phyloP scores from a whole-genome alignment of 2,113 vertebrate genomes.

The Cavia aperea region DNA sequence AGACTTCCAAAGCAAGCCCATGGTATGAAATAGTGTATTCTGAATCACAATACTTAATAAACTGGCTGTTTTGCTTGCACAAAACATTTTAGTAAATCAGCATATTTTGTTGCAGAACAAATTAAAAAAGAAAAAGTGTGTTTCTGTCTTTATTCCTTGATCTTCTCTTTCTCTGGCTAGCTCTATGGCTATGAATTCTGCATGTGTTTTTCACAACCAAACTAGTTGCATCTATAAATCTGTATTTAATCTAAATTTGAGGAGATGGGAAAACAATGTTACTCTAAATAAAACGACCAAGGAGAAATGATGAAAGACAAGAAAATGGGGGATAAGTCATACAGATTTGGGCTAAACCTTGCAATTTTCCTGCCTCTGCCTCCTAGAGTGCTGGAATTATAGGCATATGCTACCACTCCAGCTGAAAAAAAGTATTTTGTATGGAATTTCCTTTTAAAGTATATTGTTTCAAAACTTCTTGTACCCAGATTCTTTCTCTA shows the following conservation, averaged over 20 bases:
- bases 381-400: not conserved
- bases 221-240: not conserved
- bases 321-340: not conserved
- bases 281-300: not conserved
- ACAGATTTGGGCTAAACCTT: not conserved
- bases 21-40: constrained; percentile 2
- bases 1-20: constrained; percentile 20
- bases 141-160: not conserved
- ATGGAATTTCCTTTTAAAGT: not conserved
- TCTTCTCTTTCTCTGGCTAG: not conserved
- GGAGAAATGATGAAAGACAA: too few species aligned
- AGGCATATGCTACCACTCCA: not conserved
- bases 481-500: not conserved
- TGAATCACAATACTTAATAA: constrained; percentile 4
- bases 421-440: not conserved
- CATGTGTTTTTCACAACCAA: not conserved
- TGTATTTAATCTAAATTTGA: not conserved
- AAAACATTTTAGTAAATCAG: not conserved
- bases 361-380: not conserved
- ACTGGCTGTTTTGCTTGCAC: not conserved
- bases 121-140: not conserved
- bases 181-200: not conserved
- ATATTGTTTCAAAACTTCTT: not conserved
- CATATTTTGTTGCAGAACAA: not conserved
- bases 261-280: not conserved